Evolutionary conservation across 2,888 invertebrate species (phyloP).

Genomic region (Morinoia aosen): DNA sequence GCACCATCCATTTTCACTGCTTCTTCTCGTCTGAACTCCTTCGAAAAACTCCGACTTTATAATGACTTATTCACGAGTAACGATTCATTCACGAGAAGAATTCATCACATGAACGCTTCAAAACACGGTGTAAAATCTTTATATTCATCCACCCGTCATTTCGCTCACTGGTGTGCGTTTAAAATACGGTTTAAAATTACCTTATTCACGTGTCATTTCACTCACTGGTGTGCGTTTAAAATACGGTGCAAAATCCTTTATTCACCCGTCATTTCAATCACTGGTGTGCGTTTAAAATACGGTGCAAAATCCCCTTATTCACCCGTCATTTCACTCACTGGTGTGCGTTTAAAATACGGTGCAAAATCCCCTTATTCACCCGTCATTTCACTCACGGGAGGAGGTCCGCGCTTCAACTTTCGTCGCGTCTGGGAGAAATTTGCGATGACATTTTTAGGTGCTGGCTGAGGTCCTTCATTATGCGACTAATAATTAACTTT

Average conservation of each 20-base stretch:
- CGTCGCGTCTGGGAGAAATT: neutral
- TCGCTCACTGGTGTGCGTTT: no score
- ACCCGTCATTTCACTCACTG: neutral
- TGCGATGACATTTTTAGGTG: conserved; percentile 14
- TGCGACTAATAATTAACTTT: conserved; percentile 37
- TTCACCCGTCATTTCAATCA: neutral
- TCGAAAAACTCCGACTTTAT: no score
- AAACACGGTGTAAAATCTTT: no score
- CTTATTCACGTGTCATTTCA: no score
- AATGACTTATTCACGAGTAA: no score
- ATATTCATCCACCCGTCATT: no score
- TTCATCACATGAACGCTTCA: no score
- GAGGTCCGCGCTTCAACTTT: neutral
- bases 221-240: no score
- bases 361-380: neutral
- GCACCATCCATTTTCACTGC: no score
- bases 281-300: neutral
- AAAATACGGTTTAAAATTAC: no score
- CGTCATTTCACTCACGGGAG: neutral
- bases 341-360: neutral
- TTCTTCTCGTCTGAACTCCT: no score
- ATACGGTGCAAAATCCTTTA: neutral
- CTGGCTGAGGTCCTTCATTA: neutral
- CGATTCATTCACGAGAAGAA: no score
- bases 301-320: neutral